A percentile compares a stretch with the other conserved stretches of the same genome.
phyloP scores from a whole-genome alignment of 2,113 vertebrate species.

The Trichomycterus rosablanca region DNA sequence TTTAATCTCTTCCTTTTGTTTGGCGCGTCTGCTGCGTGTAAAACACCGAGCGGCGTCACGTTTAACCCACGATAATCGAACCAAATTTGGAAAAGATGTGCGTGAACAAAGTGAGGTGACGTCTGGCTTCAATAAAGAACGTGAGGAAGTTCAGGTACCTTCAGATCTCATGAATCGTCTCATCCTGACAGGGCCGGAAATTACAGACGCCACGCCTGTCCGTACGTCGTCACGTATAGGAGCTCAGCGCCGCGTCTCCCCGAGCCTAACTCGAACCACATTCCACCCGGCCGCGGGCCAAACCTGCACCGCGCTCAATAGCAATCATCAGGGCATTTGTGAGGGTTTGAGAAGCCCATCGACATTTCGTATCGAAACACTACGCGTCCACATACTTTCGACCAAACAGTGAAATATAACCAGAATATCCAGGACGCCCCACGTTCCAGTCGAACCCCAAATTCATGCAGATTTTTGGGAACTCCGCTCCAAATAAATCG shows the following conservation, averaged over 20 bases:
- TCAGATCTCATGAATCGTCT: slow-evolving; percentile 41
- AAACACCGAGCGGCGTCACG: slow-evolving; percentile 24
- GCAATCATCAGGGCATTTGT: no score
- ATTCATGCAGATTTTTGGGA: no score
- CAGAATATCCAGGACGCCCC: no score
- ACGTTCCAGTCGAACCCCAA: no score
- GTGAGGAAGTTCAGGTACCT: slow-evolving; percentile 30
- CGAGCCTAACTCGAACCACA: slow-evolving; percentile 59
- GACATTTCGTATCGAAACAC: no score
- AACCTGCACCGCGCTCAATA: no score
- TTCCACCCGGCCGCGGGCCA: slow-evolving; percentile 47
- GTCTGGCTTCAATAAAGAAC: slow-evolving; percentile 39
- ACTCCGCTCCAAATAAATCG: no score
- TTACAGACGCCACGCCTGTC: slow-evolving; percentile 47
- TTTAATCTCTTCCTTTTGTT: slow-evolving; percentile 19
- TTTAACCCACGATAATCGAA: slow-evolving; percentile 30
- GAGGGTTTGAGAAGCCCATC: no score
- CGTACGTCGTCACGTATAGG: slow-evolving; percentile 47
- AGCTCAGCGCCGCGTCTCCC: slow-evolving; percentile 33
- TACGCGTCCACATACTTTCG: no score
- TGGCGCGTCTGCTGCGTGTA: slow-evolving; percentile 39
- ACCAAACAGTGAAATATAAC: no score
- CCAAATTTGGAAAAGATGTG: slow-evolving; percentile 35
- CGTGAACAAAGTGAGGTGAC: background rate
- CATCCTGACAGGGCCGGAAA: slow-evolving; percentile 57